Conservation (phyloP, 2,888 invertebrate species). For the Cepaea hortensis region DNA sequence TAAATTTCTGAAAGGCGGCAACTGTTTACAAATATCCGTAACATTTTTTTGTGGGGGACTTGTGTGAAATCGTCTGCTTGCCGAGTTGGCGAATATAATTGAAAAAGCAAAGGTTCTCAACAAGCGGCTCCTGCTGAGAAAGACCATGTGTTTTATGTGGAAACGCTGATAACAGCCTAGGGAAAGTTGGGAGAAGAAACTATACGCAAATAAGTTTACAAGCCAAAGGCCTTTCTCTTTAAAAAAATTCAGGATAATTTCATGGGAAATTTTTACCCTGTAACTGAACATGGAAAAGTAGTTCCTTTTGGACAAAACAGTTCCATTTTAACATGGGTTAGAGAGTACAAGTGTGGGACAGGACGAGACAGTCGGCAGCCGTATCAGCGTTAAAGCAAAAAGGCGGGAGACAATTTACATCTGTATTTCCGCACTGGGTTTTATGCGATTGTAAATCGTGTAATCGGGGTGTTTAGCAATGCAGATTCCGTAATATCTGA, state of each 20-base stretch:
- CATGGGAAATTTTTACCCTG: constrained; percentile 13
- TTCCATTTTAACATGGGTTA: not conserved
- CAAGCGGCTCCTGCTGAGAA: constrained; percentile 21
- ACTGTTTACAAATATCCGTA: constrained; percentile 27
- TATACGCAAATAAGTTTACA: not conserved
- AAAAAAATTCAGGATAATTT: not conserved
- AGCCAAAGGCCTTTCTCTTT: not conserved
- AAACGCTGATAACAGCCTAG: not conserved
- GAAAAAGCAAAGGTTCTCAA: constrained; percentile 18
- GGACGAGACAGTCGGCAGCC: not conserved
- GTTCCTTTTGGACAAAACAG: not conserved
- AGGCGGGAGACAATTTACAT: too few species aligned
- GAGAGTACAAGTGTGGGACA: not conserved
- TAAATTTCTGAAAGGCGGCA: constrained; percentile 23
- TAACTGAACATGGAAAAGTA: not conserved
- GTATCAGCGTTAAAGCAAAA: too few species aligned
- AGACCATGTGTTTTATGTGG: constrained; percentile 25
- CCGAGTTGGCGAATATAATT: constrained; percentile 30
- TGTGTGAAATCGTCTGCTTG: constrained; percentile 12
- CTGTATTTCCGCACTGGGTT: too few species aligned
- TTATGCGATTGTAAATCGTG: too few species aligned
- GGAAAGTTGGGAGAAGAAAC: not conserved
- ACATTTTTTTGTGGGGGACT: not conserved
- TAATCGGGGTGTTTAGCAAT: too few species aligned
- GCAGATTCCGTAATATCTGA: too few species aligned